Conservation (phyloP, 92 coral and sea anemone species). For the Plumapathes pennacea region DNA sequence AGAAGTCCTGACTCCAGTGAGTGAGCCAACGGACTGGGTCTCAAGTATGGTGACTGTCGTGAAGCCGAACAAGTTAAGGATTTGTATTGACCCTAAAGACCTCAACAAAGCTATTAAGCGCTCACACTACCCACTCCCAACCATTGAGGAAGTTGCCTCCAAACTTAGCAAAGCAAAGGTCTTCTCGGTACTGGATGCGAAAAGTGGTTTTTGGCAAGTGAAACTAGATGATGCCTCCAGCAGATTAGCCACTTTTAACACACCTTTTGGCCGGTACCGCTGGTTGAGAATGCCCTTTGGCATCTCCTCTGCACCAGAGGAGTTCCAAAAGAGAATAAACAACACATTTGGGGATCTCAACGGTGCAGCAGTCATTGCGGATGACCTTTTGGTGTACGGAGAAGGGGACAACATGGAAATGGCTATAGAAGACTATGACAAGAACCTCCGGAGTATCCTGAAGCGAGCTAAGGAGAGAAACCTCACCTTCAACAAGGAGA, state of each 20-base stretch:
- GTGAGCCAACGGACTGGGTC: conserved; percentile 25
- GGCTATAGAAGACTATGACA: conserved; percentile 28
- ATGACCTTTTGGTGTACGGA: conserved; percentile 28
- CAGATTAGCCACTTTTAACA: conserved; percentile 16
- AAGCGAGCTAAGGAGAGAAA: conserved; percentile 26
- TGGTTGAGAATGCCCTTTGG: conserved; percentile 37
- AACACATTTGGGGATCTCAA: conserved; percentile 20
- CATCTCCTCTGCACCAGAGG: conserved; percentile 36
- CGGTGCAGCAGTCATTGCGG: conserved; percentile 35
- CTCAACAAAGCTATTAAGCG: conserved; percentile 20
- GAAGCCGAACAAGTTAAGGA: conserved; percentile 38
- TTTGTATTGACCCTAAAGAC: conserved; percentile 27
- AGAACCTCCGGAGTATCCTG: conserved; percentile 12
- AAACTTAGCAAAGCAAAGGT: conserved; percentile 15
- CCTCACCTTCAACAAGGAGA: conserved; percentile 26
- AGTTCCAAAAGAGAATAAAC: conserved; percentile 25
- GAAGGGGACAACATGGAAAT: conserved; percentile 20
- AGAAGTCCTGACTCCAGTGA: conserved; percentile 20
- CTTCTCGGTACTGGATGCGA: conserved; percentile 14
- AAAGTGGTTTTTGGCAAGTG: conserved; percentile 24
- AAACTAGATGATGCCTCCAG: conserved; percentile 6
- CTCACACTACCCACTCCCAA: conserved; percentile 22
- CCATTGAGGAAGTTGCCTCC: conserved; percentile 17
- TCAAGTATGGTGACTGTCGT: conserved; percentile 30
- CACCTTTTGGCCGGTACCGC: conserved; percentile 18